Conservation (phyloP, 1,140 invertebrate species). For the Zophobas morio region DNA sequence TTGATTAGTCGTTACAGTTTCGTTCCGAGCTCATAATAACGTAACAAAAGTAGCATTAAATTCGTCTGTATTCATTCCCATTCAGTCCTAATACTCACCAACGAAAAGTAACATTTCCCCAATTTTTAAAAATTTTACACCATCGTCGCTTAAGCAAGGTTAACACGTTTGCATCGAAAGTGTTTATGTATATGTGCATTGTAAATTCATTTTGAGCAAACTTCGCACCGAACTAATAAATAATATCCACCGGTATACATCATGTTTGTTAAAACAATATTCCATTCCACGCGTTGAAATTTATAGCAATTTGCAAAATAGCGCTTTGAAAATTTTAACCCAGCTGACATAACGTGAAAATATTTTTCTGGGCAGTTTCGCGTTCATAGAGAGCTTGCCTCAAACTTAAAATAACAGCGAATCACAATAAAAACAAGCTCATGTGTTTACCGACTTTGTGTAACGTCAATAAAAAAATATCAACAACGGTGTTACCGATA, state of each 20-base stretch:
- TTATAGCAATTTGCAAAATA: not conserved
- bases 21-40: not conserved
- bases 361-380: conserved; percentile 9
- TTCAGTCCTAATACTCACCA: too few species aligned
- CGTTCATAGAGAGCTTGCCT: conserved; percentile 22
- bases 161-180: too few species aligned
- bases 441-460: conserved; percentile 12
- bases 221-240: too few species aligned
- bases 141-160: too few species aligned
- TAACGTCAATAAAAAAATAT: conserved; percentile 26
- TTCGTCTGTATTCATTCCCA: not conserved
- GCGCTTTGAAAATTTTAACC: not conserved
- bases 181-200: too few species aligned
- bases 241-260: too few species aligned
- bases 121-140: too few species aligned
- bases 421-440: conserved; percentile 23
- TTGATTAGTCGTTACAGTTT: conserved; percentile 18
- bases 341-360: not conserved
- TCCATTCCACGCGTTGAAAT: too few species aligned
- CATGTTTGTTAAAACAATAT: too few species aligned
- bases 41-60: not conserved
- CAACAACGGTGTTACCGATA: conserved; percentile 1
- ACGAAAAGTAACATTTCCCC: too few species aligned
- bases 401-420: conserved; percentile 28
- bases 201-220: too few species aligned